Evolutionary conservation across 2,797 vertebrate species (phyloP), one percentile per base, ranked within the genome.

Genomic region (Diplodus sargus): DNA sequence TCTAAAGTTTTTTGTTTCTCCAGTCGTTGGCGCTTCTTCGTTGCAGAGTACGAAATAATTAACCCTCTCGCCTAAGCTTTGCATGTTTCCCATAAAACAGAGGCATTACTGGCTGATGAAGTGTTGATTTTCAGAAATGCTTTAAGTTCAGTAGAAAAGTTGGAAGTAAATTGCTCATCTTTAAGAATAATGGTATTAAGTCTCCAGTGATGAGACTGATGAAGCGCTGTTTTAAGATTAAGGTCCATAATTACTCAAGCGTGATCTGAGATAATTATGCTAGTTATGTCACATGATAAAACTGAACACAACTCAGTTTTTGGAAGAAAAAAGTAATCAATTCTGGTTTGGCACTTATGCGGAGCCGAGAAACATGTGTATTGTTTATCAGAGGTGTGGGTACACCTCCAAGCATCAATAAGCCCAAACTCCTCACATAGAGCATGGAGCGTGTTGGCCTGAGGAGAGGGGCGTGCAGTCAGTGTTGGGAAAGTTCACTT

Each of bases 1-100:
- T 69, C 74, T 62, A 69, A 61, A 48, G 23, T 48, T 1, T 48
- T 45, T 69, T 76, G 64, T 68, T 69, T 76, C 7, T 67, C 63
- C 30, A 4, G 25, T 17, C 56, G 54, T 68, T 76, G 64, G 7
- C 23, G 22, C 47, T 54, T 69, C 7, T 62, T 69, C 0, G 65
- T 62, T 58, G 68, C 54, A 52, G 68, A 71, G 22, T 71, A 78
- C 3, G 25, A 71, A 25, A 78, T 72, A 59, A 78, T 58, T 23
- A 78, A 23, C 11, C 76, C 76, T 65, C 61, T 72, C 0, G 54
- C 62, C 61, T 66, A 72, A 59, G 69, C 69, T 52, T 66, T 66
- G 14, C 61, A 71, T 9, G 30, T 67, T 78, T 78, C 62, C 45
- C 61, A 78, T 72, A 53, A 25, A 3, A 54, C 1, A 0, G 66